Evolutionary conservation across 2,888 invertebrate genomes (phyloP).

Genomic region (Philonicus albiceps): DNA sequence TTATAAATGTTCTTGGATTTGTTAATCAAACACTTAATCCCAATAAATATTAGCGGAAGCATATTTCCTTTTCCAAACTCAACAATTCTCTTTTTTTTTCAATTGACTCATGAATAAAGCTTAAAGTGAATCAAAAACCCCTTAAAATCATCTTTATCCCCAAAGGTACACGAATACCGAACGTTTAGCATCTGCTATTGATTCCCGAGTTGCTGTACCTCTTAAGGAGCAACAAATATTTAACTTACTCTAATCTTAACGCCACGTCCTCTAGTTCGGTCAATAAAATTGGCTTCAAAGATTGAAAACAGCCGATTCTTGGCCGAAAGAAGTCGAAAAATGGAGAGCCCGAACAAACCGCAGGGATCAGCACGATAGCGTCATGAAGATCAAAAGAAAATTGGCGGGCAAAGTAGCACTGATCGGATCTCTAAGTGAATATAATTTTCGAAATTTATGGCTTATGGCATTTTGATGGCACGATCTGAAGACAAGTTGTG

Average conservation of each 20-base stretch:
- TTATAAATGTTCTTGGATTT: too few relatives aligned
- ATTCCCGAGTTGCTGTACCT: background rate
- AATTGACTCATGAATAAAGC: background rate
- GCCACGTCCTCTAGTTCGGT: constrained; percentile 28
- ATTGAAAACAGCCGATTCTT: constrained; percentile 15
- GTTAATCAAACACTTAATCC: too few relatives aligned
- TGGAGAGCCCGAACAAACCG: background rate
- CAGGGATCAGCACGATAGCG: constrained; percentile 28
- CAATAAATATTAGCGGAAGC: background rate
- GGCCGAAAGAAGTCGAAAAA: background rate
- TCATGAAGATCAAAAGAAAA: constrained; percentile 39
- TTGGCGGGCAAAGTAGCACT: constrained; percentile 39
- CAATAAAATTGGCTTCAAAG: constrained; percentile 24
- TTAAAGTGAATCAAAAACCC: background rate
- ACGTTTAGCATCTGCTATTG: background rate
- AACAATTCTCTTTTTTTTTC: background rate
- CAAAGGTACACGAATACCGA: background rate
- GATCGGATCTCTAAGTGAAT: constrained; percentile 40
- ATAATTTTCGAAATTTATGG: constrained; percentile 41
- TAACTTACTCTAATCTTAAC: constrained; percentile 37
- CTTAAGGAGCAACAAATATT: background rate
- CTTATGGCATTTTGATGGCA: constrained; percentile 38
- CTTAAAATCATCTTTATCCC: background rate
- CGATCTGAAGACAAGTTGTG: constrained; percentile 33
- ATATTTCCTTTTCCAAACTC: background rate